phyloP scores from a whole-genome alignment of 2,797 vertebrate species.

The Spondyliosoma cantharus region DNA sequence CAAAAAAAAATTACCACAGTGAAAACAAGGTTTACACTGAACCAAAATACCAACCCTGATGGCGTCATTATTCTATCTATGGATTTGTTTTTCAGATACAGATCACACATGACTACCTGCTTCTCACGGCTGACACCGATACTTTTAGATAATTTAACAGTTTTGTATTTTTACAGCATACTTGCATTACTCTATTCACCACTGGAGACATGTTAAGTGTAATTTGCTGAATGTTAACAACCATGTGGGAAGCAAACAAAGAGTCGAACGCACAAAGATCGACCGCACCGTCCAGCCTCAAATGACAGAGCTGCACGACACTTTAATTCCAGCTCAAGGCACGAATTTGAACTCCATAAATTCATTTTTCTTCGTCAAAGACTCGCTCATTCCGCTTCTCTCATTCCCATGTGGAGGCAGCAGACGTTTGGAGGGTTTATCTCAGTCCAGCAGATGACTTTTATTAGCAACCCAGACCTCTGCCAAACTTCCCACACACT shows the following conservation, averaged over 20 bases:
- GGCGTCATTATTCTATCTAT: no score
- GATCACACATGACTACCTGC: no score
- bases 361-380: conserved; percentile 5
- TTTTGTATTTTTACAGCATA: no score
- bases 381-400: conserved; percentile 4
- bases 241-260: conserved; percentile 2
- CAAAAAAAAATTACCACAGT: no score
- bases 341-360: conserved; percentile 14
- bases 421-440: conserved; percentile 52
- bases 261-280: background rate
- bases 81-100: no score
- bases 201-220: background rate
- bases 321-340: conserved; percentile 27
- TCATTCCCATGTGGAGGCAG: conserved; percentile 18
- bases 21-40: no score
- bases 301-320: conserved; percentile 11
- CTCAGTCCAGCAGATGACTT: conserved; percentile 66
- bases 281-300: background rate
- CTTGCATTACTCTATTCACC: background rate
- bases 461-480: conserved; percentile 46
- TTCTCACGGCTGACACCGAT: no score
- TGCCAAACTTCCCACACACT: conserved; percentile 61
- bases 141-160: no score
- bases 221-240: background rate
- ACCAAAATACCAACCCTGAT: no score